Evolutionary conservation across 2,113 vertebrate genomes (phyloP).

Genomic region (Dicerorhinus sumatrensis): DNA sequence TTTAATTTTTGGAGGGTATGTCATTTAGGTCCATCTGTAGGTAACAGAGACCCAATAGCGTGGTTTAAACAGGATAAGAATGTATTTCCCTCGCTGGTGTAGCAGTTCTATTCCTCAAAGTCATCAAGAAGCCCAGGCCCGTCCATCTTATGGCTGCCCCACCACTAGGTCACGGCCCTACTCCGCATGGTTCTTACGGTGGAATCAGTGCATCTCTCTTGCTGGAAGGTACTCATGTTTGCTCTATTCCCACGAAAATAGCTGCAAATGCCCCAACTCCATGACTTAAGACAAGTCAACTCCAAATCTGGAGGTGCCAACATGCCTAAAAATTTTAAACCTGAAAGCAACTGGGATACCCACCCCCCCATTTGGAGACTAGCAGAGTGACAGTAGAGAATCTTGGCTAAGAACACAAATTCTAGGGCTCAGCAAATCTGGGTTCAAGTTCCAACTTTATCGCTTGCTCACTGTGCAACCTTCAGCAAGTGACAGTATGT

Average conservation of each 20-base stretch:
- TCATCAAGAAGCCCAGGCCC: background rate
- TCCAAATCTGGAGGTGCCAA: background rate
- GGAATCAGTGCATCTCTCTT: background rate
- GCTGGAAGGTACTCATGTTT: background rate
- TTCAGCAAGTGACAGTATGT: background rate
- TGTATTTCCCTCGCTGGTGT: background rate
- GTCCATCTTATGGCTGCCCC: no score
- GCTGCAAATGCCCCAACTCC: background rate
- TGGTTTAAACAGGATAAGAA: background rate
- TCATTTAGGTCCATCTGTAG: background rate
- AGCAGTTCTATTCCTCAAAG: background rate
- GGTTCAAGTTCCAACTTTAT: background rate
- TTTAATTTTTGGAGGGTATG: background rate
- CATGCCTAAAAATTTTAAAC: background rate
- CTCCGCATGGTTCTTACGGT: background rate
- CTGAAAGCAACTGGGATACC: background rate
- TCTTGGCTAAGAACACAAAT: background rate
- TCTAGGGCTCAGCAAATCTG: background rate
- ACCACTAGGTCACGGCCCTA: background rate
- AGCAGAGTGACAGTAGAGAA: background rate
- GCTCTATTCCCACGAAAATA: background rate
- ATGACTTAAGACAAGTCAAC: background rate
- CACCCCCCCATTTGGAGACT: background rate
- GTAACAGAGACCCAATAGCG: background rate
- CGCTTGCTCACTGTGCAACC: background rate